Base-by-base conservation (phyloP, 2,797 vertebrate genomes). In the Cercopithecus hamlyni region DNA sequence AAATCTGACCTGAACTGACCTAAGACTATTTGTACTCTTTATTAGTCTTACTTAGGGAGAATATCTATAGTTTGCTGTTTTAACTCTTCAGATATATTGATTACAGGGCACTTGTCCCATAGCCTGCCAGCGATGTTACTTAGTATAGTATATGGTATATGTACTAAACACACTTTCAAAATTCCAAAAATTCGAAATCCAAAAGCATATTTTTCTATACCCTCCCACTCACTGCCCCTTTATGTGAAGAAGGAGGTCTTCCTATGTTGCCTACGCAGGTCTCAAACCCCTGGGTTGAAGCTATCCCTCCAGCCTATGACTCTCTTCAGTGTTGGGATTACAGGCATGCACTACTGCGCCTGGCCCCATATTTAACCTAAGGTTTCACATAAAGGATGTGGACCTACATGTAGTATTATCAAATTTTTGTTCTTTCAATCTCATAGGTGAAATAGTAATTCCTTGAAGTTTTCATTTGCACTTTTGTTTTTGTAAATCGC, bases 331-430 rank as follows among this genome's bases (percentile, higher is more conserved):
- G 15, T 33, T n/a, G 33, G 30, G 14, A 33, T 64, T 33, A 64
- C 7, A 64, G 30, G 61, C 15, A 19, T n/a, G 61, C 7, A 15
- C 61, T 64, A 64, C 15, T n/a, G 30, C 1, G 3, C 61, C 61
- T 64, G 30, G 61, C 30, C 50, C 14, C 27, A 89, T 83, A 93
- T 26, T 33, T 82, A 27, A 84, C 6, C 24, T 52, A 92, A 89
- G 5, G 30, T 67, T 96, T 96, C 73, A 96, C 22, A 88, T 81
- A 94, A 94, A 87, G 48, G 30, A 83, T 61, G 33, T 6, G n/a
- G 24, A 90, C 4, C 7, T 83, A 14, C 30, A 88, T 33, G 80
- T 15, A 3, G 39, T 76, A 90, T 75, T 55, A 95, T 52, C 33
- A 82, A 43, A 79, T n/a, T 52, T 93, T 88, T 83, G 45, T 72